A percentile compares a stretch with the other conserved stretches of the same genome.
These are phyloP conservation scores for Burhinus oedicnemus DNA, from an alignment of 2,113 vertebrate species.

Conservation along the genomic window DNA sequence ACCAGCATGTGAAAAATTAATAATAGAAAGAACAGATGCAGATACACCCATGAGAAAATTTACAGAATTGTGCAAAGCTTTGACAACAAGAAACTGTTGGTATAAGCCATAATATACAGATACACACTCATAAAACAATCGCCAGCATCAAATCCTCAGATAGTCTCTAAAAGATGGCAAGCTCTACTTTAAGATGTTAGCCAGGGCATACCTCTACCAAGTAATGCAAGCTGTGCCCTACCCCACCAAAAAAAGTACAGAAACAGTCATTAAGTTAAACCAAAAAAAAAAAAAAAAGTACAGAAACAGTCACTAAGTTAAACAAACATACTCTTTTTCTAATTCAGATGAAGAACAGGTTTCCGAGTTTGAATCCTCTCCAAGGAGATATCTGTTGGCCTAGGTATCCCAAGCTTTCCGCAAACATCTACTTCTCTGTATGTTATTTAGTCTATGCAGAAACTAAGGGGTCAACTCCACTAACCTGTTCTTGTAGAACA, in stretches of 20 bases:
- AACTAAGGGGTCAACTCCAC: not conserved
- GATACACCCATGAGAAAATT: accelerated
- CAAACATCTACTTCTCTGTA: accelerated
- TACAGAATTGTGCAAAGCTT: not conserved
- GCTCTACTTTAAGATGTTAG: not conserved
- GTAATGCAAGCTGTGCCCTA: not conserved
- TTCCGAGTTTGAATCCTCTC: not conserved
- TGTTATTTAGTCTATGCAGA: too few species aligned
- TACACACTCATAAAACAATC: not conserved
- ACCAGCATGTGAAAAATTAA: not conserved
- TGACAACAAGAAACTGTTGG: not conserved
- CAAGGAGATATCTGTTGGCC: not conserved
- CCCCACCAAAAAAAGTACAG: not conserved
- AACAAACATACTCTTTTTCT: not conserved
- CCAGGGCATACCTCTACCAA: not conserved
- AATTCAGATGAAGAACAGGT: not conserved
- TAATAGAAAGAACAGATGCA: not conserved
- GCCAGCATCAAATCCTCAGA: not conserved
- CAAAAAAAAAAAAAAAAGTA: not conserved
- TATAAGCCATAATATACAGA: not conserved
- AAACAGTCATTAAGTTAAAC: not conserved
- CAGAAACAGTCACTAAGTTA: not conserved
- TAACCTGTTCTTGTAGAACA: not conserved
- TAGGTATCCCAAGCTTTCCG: too few species aligned
- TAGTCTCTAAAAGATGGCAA: not conserved